Evolutionary conservation across 2,888 invertebrate genomes (phyloP).

Genomic region (Eumacrocentrus americanus): DNA sequence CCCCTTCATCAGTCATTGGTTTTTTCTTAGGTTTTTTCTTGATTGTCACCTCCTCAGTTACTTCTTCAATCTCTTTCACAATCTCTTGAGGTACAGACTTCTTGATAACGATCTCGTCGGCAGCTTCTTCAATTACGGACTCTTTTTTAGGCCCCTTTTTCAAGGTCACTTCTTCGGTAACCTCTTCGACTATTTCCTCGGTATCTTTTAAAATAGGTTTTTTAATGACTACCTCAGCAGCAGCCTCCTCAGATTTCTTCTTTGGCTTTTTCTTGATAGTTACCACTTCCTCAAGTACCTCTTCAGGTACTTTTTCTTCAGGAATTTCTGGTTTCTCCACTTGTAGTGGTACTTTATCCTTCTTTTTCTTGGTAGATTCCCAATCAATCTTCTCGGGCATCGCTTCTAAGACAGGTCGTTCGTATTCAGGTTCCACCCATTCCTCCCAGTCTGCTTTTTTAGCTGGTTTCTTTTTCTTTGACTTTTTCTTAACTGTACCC

Average conservation of each 20-base stretch:
- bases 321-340: conserved; percentile 37
- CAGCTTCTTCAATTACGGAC: conserved; percentile 43
- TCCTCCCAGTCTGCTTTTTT: too few relatives aligned
- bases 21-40: conserved; percentile 58
- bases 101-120: conserved; percentile 32
- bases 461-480: too few relatives aligned
- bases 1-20: conserved; percentile 41
- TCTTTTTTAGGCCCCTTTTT: too few relatives aligned
- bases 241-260: conserved; percentile 43
- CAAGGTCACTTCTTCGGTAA: conserved; percentile 47
- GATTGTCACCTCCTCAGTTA: conserved; percentile 44
- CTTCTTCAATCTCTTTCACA: conserved; percentile 41
- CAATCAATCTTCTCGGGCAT: too few relatives aligned
- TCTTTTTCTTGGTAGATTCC: too few relatives aligned
- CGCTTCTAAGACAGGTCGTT: too few relatives aligned
- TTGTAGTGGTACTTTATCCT: too few relatives aligned
- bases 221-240: conserved; percentile 43
- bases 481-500: too few relatives aligned
- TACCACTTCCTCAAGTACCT: conserved; percentile 44
- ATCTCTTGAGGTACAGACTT: conserved; percentile 53
- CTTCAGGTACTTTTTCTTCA: too few relatives aligned
- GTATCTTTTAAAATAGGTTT: conserved; percentile 46
- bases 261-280: conserved; percentile 48
- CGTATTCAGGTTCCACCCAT: too few relatives aligned
- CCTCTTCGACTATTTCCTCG: conserved; percentile 42